These are phyloP conservation scores for Chelidonichthys spinosus DNA, from an alignment of 2,797 vertebrate genomes.

Conservation along the genomic window DNA sequence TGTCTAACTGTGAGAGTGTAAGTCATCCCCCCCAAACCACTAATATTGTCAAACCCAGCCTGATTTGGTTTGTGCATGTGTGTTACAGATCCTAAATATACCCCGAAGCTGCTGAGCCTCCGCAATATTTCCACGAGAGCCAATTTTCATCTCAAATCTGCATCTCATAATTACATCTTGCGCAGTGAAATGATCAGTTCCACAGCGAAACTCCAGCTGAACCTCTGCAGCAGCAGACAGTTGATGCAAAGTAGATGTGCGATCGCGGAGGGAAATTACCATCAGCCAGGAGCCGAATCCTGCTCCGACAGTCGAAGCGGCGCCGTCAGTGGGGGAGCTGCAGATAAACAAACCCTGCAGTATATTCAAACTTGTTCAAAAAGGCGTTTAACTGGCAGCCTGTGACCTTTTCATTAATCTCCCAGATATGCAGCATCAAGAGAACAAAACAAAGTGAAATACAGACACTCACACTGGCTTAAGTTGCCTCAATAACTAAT, in stretches of 20 bases:
- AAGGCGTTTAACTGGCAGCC: not conserved
- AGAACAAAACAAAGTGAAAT: not conserved
- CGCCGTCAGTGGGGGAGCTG: conserved; percentile 10
- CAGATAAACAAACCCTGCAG: conserved; percentile 7
- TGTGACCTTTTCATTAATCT: conserved; percentile 24
- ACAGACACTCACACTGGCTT: not conserved
- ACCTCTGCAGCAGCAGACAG: conserved; percentile 9
- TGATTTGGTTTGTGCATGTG: conserved; percentile 1
- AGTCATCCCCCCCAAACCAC: not conserved
- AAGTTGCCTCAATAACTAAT: not conserved
- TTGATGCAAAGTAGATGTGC: conserved; percentile 21
- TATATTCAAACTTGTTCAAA: not conserved
- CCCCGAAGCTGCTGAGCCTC: conserved; percentile 27
- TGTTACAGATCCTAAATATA: conserved; percentile 13
- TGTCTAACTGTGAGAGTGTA: not conserved
- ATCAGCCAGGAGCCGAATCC: not conserved
- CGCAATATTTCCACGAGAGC: conserved; percentile 23
- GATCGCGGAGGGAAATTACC: not conserved
- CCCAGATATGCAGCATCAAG: not conserved
- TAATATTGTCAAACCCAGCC: not conserved
- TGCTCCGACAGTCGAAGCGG: conserved; percentile 7
- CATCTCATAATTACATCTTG: conserved; percentile 34
- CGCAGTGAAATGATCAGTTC: conserved; percentile 1
- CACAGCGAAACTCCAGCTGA: conserved; percentile 8
- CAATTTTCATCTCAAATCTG: conserved; percentile 34